Conservation (phyloP, 2,888 invertebrate genomes). For the Arge pagana region DNA sequence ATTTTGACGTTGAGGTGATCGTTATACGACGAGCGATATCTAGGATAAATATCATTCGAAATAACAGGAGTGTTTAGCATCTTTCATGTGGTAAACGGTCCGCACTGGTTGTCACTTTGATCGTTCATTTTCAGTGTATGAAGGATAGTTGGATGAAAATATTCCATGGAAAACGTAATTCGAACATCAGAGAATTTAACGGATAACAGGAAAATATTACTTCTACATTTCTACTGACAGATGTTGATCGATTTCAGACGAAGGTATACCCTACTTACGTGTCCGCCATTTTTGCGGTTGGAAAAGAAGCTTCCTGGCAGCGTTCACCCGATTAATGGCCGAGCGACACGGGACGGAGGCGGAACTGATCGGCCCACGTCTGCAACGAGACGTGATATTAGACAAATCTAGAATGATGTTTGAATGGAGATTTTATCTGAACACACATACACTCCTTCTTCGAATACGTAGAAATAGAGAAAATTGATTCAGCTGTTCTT, state of each 20-base stretch:
- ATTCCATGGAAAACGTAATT: background rate
- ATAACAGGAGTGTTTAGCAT: conserved; percentile 16
- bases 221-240: conserved; percentile 27
- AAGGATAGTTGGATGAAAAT: background rate
- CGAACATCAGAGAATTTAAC: background rate
- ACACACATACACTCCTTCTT: too few relatives aligned
- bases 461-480: too few relatives aligned
- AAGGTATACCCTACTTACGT: conserved; percentile 42
- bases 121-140: background rate
- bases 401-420: too few relatives aligned
- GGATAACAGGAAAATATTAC: background rate
- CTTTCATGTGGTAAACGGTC: conserved; percentile 10
- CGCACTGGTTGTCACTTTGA: conserved; percentile 2
- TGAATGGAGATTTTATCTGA: too few relatives aligned
- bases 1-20: too few relatives aligned
- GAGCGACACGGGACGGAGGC: too few relatives aligned
- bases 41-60: too few relatives aligned
- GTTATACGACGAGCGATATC: too few relatives aligned
- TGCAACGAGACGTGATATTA: too few relatives aligned
- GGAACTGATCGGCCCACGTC: too few relatives aligned
- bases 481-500: too few relatives aligned
- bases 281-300: conserved; percentile 46
- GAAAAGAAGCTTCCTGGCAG: conserved; percentile 33
- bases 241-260: conserved; percentile 44
- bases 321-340: conserved; percentile 16